phyloP scores from a whole-genome alignment of 2,888 invertebrate species.

The Thereva nobilitata region DNA sequence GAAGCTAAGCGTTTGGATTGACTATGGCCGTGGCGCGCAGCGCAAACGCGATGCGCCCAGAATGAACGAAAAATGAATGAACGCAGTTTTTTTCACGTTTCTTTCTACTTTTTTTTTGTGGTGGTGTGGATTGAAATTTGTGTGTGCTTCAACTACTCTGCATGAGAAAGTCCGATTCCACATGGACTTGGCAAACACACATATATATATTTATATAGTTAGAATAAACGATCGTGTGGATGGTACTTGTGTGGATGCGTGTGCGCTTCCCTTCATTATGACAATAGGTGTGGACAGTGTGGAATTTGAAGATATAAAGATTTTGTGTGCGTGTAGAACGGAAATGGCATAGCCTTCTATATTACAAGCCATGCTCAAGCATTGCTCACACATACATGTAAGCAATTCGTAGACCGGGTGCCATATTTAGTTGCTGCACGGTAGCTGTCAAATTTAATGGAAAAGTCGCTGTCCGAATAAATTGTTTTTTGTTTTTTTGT shows the following conservation, averaged over 20 bases:
- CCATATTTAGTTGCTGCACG: no score
- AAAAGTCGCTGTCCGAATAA: no score
- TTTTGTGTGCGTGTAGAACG: slow-evolving; percentile 10
- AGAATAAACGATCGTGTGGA: background rate
- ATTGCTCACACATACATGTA: no score
- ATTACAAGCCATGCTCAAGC: no score
- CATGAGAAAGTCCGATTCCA: no score
- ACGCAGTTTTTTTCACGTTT: slow-evolving; percentile 18
- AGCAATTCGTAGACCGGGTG: no score
- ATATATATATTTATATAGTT: background rate
- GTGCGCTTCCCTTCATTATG: slow-evolving; percentile 37
- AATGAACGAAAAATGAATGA: slow-evolving; percentile 38
- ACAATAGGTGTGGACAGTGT: slow-evolving; percentile 14
- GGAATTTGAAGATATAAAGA: background rate
- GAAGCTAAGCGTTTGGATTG: slow-evolving; percentile 5
- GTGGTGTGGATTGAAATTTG: slow-evolving; percentile 15
- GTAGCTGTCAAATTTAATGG: no score
- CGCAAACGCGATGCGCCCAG: slow-evolving; percentile 23
- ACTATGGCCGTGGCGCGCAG: slow-evolving; percentile 2
- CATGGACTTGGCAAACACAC: no score
- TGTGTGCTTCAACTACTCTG: background rate
- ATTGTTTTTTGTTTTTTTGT: no score
- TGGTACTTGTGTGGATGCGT: slow-evolving; percentile 35
- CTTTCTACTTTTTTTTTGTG: slow-evolving; percentile 10
- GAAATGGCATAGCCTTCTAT: slow-evolving; percentile 1